These are phyloP conservation scores for Paratilapia polleni DNA, from an alignment of 2,113 vertebrate species.

Conservation along the genomic window DNA sequence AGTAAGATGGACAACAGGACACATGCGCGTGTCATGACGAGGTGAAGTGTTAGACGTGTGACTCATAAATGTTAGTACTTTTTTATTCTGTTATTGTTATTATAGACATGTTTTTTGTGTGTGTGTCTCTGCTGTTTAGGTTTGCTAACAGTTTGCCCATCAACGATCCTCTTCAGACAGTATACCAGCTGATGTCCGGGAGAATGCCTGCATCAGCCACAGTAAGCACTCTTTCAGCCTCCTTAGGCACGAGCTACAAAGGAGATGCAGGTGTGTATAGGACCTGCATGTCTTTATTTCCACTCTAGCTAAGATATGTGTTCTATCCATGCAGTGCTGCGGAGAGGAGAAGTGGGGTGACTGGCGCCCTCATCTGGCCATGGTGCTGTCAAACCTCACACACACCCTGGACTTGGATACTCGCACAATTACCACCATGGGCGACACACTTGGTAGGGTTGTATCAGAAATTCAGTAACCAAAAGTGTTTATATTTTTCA, in stretches of 20 bases:
- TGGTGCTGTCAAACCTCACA: constrained; percentile 96
- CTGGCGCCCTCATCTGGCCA: constrained; percentile 96
- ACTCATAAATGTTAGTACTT: not conserved
- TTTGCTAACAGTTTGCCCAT: constrained; percentile 99
- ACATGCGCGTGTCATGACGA: constrained; percentile 96
- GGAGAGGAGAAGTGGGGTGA: constrained; percentile 99
- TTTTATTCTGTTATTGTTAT: not conserved
- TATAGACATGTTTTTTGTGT: not conserved
- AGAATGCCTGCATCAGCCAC: constrained; percentile 97
- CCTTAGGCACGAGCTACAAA: not conserved
- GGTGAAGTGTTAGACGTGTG: constrained; percentile 72
- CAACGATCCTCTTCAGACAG: constrained; percentile 97
- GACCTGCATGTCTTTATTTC: not conserved
- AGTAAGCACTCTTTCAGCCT: constrained; percentile 49
- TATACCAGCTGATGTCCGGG: constrained; percentile 98
- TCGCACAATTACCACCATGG: constrained; percentile 94
- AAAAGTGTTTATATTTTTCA: not conserved
- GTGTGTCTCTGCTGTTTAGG: constrained; percentile 70
- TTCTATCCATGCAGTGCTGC: constrained; percentile 84
- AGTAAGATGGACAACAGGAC: constrained; percentile 99
- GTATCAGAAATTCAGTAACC: not conserved
- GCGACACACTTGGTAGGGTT: constrained; percentile 92
- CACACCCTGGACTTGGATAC: constrained; percentile 90
- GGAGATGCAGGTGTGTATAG: not conserved
- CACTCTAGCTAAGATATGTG: not conserved